Evolutionary conservation across 2,797 vertebrate genomes (phyloP).

Genomic region (Ispidina picta): DNA sequence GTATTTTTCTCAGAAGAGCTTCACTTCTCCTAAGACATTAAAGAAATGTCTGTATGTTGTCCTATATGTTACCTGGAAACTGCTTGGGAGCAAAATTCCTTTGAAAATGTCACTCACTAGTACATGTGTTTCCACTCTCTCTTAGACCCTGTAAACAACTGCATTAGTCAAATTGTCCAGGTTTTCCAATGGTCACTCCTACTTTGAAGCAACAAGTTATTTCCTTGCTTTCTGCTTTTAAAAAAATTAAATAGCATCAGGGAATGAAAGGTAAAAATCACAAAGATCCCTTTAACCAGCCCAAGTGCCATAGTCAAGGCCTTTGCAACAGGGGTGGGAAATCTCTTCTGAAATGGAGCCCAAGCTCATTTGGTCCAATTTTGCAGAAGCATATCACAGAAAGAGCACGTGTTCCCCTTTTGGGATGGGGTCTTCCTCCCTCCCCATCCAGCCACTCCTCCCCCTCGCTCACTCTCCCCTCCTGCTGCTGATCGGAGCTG

Average conservation of each 20-base stretch:
- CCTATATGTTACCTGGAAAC: background rate
- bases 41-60: background rate
- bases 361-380: background rate
- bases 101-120: background rate
- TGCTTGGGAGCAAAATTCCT: background rate
- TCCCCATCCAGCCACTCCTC: background rate
- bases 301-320: background rate
- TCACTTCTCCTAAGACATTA: background rate
- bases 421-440: background rate
- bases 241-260: background rate
- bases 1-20: background rate
- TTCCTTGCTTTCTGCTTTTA: background rate
- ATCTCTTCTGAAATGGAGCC: background rate
- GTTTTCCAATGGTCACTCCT: background rate
- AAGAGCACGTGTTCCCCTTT: background rate
- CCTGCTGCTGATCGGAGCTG: slow-evolving; percentile 8
- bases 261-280: background rate
- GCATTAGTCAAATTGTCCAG: background rate
- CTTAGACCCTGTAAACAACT: background rate
- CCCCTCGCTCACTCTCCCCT: background rate
- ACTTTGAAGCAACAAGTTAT: background rate
- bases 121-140: background rate
- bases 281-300: background rate
- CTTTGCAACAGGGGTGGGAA: background rate
- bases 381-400: background rate